Evolutionary conservation across 2,797 vertebrate genomes (phyloP), one percentile per base, ranked within the genome.

Genomic region (Distichodus sexfasciatus): DNA sequence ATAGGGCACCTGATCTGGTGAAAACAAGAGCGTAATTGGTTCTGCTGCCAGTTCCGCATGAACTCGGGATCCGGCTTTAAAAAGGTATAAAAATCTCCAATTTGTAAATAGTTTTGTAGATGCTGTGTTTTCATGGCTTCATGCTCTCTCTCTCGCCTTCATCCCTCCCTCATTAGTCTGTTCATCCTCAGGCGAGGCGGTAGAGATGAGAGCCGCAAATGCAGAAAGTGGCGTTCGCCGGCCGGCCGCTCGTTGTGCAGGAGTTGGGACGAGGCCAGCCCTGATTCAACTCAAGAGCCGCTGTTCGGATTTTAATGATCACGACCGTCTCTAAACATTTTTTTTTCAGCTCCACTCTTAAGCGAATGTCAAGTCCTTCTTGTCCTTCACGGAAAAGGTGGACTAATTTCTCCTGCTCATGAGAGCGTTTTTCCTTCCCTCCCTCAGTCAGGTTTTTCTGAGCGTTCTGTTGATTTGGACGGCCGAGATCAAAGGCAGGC

Each of bases 151-250:
- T 82, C 36, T 84, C 79, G 82, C 76, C 47, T 4, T 77, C 76
- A 65, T 78, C 65, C 77, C 66, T 38, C 47, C 70, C 80, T 88
- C 85, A 88, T 87, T 85, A 83, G 82, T 81, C 78, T 67, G 31
- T 60, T 70, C 53, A 55, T 11, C 58, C 47, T 46, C 29, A 51
- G 73, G 44, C 31, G 47, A 77, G 69, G 69, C 36, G 6, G 38
- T 28, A 43, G n/a, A 58, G 62, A 46, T 44, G 36, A 60, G 14
- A 31, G 14, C 35, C 73, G 54, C 51, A 55, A 17, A 67, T 57
- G 55, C 55, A 51, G 36, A 67, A 74, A 75, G 72, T 41, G 24
- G n/a, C n/a, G n/a, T n/a, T n/a, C n/a, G n/a, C n/a, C n/a, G n/a
- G n/a, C n/a, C n/a, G n/a, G n/a, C n/a, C n/a, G n/a, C n/a, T n/a